Evolutionary conservation across 2,888 invertebrate species (phyloP), one percentile per base, ranked within the genome.

Genomic region (Sphaerophoria taeniata): DNA sequence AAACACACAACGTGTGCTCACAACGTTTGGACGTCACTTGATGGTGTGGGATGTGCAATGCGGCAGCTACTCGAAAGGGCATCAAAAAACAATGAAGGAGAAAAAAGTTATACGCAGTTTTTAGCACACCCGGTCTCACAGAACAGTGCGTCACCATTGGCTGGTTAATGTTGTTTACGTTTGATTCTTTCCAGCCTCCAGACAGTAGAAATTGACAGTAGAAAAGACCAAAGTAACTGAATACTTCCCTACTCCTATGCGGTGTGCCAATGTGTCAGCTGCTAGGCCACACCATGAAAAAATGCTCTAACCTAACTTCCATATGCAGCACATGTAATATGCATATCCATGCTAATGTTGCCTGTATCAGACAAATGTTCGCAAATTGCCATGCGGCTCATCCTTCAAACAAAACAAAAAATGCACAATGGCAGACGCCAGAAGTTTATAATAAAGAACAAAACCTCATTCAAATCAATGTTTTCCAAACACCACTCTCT

Each of bases 361-460:
- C 16, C 0, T 61, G 61, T 4, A 45, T 45, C 4, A 43, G 45
- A 24, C 5, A 11, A 43, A 61, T 61, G 61, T 61, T 36, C 11
- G 16, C 24, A 0, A 61, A 61, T 45, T 61, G 61, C 31, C 2
- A 11, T 4, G 43, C 36, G 0, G 24, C 61, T 9, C 61, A 61
- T 6, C 11, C 61, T n/a, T 61, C 61, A 43, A 61, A 61, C 16
- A 61, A 24, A 12, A 43, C 43, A 45, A 56, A 14, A 51, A 51
- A 9, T 51, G 51, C 24, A 51, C 12, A 24, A 51, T 24, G 51
- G 24, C 24, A 2, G 51, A 51, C 1, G 51, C 51, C 5, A 51
- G 24, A 24, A 16, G 51, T 1, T 51, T n/a, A n/a, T n/a, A n/a
- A 51, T 9, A 51, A 24, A 9, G 51, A 51, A 51, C 16, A 24